These are phyloP conservation scores for Orchesellides sinensis DNA, from an alignment of 2,888 invertebrate species.

Conservation along the genomic window DNA sequence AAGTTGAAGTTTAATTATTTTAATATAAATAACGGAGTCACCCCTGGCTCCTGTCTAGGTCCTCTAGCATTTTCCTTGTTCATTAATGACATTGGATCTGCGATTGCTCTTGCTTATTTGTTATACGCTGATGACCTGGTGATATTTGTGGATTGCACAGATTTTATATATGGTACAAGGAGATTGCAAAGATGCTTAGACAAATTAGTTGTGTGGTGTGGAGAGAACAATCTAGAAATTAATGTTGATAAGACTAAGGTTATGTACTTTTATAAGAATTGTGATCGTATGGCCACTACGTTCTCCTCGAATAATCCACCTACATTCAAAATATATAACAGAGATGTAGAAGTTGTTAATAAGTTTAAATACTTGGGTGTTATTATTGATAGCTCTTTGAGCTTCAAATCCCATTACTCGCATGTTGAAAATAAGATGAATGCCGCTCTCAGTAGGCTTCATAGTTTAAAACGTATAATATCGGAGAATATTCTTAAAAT, in stretches of 20 bases:
- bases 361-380: constrained; percentile 43
- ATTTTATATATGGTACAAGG: background rate
- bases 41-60: constrained; percentile 16
- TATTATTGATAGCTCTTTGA: background rate
- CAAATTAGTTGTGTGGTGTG: constrained; percentile 25
- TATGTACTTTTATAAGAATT: constrained; percentile 34
- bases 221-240: constrained; percentile 5
- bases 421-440: constrained; percentile 26
- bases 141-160: constrained; percentile 1
- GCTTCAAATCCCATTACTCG: constrained; percentile 15
- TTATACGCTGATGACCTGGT: constrained; percentile 36
- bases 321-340: background rate
- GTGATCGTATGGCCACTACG: background rate
- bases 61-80: constrained; percentile 2
- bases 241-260: constrained; percentile 40
- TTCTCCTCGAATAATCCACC: background rate
- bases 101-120: background rate
- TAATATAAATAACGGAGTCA: background rate
- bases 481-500: constrained; percentile 31
- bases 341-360: constrained; percentile 18
- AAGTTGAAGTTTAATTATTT: background rate
- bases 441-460: background rate
- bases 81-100: constrained; percentile 30
- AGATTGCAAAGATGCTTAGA: background rate
- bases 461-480: background rate